Evolutionary conservation across 2,113 vertebrate genomes (phyloP), one percentile per base, ranked within the genome.

Genomic region (Tenebrosternarchus preto): DNA sequence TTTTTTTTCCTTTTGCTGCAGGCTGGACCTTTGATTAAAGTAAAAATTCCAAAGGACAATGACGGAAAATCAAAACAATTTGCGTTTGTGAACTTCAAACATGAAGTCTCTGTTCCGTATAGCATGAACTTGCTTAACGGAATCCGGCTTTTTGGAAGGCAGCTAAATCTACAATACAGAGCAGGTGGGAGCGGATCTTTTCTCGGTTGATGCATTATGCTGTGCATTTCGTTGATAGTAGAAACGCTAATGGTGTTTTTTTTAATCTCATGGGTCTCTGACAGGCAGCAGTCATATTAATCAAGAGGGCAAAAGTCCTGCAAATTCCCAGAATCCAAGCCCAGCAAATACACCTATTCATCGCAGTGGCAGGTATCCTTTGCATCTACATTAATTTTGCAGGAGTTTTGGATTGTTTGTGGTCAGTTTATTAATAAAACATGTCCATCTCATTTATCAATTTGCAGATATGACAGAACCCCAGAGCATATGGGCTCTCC

Each of bases 31-130:
- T 92, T 98, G n/a, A 85, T 95, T 76, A 97, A 91, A 84, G 97
- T 96, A 3, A 98, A 96, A 88, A 99, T 99, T 25, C 96, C 98
- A 0, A 97, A 95, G 91, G 96, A 99, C 84, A 79, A 88, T 0
- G 97, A 98, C 20, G 98, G 97, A 4, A 94, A 95, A 76, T 92
- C 94, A 77, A 99, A 98, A 84, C 93, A 94, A 0, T 99, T 98
- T 83, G 98, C 96, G 0, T 99, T 99, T 75, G 96, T 96, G n/a
- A 95, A 96, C 3, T 99, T 96, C 87, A 99, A 96, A 59, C 96
- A 99, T 7, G 97, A 98, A 61, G 94, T 93, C 60, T 99, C 97
- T 0, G 97, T 93, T 27, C 97, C 96, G 0, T 99, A 99, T 3
- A 95, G 94, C 0, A 92, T 98, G 93, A 91, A 91, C 71, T 90